phyloP scores from a whole-genome alignment of 1,140 invertebrate species.

The Metopolophium dirhodum region DNA sequence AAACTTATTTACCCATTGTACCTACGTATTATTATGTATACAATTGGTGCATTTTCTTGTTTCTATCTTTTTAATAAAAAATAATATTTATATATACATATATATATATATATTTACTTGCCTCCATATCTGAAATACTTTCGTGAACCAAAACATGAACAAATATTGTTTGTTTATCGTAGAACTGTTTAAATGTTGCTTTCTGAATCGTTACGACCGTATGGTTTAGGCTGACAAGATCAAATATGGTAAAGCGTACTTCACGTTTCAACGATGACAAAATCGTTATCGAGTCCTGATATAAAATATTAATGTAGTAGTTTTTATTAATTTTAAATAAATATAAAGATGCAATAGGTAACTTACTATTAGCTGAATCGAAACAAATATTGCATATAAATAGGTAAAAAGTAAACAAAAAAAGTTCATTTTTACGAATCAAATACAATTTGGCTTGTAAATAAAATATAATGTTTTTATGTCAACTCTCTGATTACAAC shows the following conservation, averaged over 20 bases:
- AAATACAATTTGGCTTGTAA: background rate
- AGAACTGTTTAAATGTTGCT: background rate
- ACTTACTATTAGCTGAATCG: background rate
- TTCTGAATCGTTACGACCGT: background rate
- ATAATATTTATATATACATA: background rate
- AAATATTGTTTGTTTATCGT: background rate
- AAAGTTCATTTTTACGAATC: background rate
- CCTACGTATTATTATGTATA: too few relatives aligned
- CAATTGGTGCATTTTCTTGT: too few relatives aligned
- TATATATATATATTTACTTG: background rate
- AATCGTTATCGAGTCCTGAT: background rate
- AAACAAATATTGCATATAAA: background rate
- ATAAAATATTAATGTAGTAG: background rate
- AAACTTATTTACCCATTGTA: too few relatives aligned
- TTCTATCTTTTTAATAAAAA: background rate
- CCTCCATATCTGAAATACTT: background rate
- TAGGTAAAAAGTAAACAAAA: background rate
- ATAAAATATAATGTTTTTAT: background rate
- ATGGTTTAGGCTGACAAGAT: background rate
- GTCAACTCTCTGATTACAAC: background rate
- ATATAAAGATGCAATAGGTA: background rate
- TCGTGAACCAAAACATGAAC: background rate
- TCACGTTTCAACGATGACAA: background rate
- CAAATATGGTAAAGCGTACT: background rate
- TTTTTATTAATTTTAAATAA: background rate